Evolutionary conservation across 2,113 vertebrate species (phyloP), one percentile per base, ranked within the genome.

Genomic region (Carlito syrichta): DNA sequence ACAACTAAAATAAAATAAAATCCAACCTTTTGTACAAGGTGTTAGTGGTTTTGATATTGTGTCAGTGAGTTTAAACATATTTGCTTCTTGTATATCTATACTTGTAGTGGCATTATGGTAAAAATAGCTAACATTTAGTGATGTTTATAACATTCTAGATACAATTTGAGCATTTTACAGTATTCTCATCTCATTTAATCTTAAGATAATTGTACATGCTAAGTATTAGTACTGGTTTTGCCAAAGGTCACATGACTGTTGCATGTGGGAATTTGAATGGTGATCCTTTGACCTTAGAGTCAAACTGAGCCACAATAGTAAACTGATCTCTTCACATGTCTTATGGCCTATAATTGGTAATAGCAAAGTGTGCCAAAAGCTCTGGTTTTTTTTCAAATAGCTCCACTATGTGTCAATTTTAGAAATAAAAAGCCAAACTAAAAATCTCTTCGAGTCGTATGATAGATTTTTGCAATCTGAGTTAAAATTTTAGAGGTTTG

Each of bases 401-500:
- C 3, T 66, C 10, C 13, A 71, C 38, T 69, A 2, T 76, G 43
- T 40, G 10, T 58, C 60, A 88, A 14, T 56, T 14, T 71, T 58
- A 81, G 40, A 45, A 62, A 52, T 9, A n/a, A 66, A 66, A 48
- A 11, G 71, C 38, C 2, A 45, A 52, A 43, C 10, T 8, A 13
- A 40, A 66, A 52, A 25, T 54, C 14, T 89, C 45, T 82, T 1
- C 62, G 60, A 71, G 40, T 17, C 63, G 20, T 69, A 14, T 50
- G 50, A 89, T 71, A 23, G 17, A 2, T 62, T 32, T 22, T 85
- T 91, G 22, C 16, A 69, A 71, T 50, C 4, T 89, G 58, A 95
- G 83, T 94, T 97, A 58, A 95, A 71, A 86, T 94, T 95, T 82
- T 11, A 82, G 43, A 20, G 54, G 12, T 91, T 89, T 40, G 32